phyloP scores from a whole-genome alignment of 2,797 vertebrate species.

The Remorina albescens region DNA sequence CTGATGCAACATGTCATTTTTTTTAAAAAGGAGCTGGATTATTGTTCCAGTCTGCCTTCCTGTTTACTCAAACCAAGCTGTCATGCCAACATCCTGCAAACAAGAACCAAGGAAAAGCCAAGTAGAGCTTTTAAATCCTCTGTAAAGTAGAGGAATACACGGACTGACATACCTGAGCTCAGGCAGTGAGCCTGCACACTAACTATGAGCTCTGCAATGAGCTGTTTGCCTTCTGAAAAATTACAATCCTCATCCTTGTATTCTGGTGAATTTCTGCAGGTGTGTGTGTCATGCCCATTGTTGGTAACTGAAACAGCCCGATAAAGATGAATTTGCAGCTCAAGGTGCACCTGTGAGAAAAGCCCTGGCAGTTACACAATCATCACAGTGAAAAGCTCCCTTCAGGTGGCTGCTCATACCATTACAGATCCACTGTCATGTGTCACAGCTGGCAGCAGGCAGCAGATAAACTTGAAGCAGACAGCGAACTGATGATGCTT shows the following conservation, averaged over 20 bases:
- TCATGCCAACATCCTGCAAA: conserved; percentile 32
- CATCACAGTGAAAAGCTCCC: conserved; percentile 33
- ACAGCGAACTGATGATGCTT: not conserved
- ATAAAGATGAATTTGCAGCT: conserved; percentile 13
- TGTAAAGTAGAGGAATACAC: conserved; percentile 37
- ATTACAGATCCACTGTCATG: conserved; percentile 21
- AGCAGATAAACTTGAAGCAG: conserved; percentile 12
- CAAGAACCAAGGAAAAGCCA: conserved; percentile 45
- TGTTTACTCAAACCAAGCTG: conserved; percentile 38
- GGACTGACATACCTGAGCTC: conserved; percentile 19
- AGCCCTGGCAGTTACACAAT: conserved; percentile 34
- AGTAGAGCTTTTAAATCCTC: conserved; percentile 55
- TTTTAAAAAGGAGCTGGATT: conserved; percentile 22
- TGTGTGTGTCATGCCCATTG: not conserved
- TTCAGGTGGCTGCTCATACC: conserved; percentile 33
- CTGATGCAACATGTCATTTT: conserved; percentile 23
- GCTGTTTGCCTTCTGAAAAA: not conserved
- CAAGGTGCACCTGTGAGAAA: conserved; percentile 43
- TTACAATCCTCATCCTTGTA: conserved; percentile 13
- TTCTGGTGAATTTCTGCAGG: conserved; percentile 6
- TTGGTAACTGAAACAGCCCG: conserved; percentile 9
- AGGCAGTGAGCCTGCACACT: conserved; percentile 16
- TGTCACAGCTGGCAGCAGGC: conserved; percentile 32
- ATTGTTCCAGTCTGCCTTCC: conserved; percentile 24
- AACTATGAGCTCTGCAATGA: conserved; percentile 15